These are phyloP conservation scores for Apamea crenata DNA, from an alignment of 2,888 invertebrate species.

Conservation along the genomic window DNA sequence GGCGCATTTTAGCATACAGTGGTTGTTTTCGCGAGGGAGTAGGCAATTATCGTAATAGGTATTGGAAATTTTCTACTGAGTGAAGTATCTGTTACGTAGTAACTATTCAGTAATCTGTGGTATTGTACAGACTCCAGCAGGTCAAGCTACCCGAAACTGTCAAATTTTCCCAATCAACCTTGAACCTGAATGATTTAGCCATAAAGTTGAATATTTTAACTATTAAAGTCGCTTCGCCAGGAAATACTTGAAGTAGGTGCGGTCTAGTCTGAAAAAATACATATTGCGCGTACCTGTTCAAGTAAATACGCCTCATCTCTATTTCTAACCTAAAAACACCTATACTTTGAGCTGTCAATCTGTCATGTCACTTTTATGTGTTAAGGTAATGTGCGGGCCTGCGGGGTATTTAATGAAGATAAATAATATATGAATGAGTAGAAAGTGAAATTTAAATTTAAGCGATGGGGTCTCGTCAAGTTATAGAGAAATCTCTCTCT, in stretches of 20 bases:
- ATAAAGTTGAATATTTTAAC: too few species aligned
- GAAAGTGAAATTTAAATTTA: constrained; percentile 2
- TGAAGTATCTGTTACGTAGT: too few species aligned
- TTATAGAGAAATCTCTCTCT: constrained; percentile 94
- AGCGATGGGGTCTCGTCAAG: constrained; percentile 88
- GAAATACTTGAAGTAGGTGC: background rate
- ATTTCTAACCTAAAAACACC: constrained; percentile 3
- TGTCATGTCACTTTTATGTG: background rate
- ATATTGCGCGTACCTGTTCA: background rate
- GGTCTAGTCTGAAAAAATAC: background rate
- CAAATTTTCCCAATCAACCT: too few species aligned
- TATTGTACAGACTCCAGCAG: too few species aligned
- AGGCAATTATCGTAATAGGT: too few species aligned
- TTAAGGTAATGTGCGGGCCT: background rate
- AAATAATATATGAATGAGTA: background rate
- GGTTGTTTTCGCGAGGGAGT: too few species aligned
- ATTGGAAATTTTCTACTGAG: too few species aligned
- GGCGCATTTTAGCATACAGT: too few species aligned
- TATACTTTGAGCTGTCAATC: background rate
- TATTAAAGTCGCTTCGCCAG: background rate
- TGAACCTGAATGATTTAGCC: too few species aligned
- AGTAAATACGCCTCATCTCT: background rate
- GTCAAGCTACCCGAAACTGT: too few species aligned
- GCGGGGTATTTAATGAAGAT: background rate
- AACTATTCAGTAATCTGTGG: too few species aligned